A percentile compares a stretch with the other conserved stretches of the same genome.
Evolutionary conservation across 2,113 vertebrate species (phyloP).

Genomic region (Apodemus speciosus): DNA sequence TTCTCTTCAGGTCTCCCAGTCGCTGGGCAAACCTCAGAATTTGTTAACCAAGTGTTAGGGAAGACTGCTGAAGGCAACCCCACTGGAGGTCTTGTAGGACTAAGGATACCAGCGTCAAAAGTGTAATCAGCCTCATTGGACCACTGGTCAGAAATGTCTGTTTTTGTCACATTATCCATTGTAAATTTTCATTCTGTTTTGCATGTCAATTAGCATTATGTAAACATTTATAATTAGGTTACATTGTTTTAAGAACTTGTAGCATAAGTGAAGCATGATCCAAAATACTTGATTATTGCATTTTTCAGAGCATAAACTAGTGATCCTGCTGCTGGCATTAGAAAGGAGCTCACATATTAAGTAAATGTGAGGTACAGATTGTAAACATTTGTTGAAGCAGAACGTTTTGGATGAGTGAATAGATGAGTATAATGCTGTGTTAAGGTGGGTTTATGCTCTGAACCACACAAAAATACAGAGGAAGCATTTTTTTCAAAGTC

Average conservation of each 20-base stretch:
- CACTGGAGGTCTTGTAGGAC: slow-evolving; percentile 96
- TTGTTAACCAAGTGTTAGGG: slow-evolving; percentile 99
- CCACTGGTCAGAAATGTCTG: slow-evolving; percentile 76
- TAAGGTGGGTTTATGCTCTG: slow-evolving; percentile 86
- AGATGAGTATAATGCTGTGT: slow-evolving; percentile 80
- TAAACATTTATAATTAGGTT: slow-evolving; percentile 88
- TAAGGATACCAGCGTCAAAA: slow-evolving; percentile 95
- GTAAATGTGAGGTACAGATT: slow-evolving; percentile 81
- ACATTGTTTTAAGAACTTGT: slow-evolving; percentile 83
- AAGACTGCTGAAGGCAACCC: slow-evolving; percentile 96
- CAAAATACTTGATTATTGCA: slow-evolving; percentile 85
- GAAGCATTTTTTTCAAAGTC: slow-evolving; percentile 83
- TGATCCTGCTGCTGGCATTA: slow-evolving; percentile 83
- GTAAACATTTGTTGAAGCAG: slow-evolving; percentile 79
- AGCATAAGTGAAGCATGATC: slow-evolving; percentile 85
- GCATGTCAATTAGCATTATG: slow-evolving; percentile 92
- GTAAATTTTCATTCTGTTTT: slow-evolving; percentile 92
- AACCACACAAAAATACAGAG: slow-evolving; percentile 83
- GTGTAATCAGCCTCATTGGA: slow-evolving; percentile 85
- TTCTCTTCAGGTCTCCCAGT: slow-evolving; percentile 90
- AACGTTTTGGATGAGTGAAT: slow-evolving; percentile 73
- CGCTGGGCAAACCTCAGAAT: slow-evolving; percentile 97
- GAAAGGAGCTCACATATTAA: slow-evolving; percentile 73
- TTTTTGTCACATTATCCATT: slow-evolving; percentile 82
- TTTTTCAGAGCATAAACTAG: slow-evolving; percentile 87